Conservation (phyloP, 2,888 invertebrate species). For the Polymixis lichenea region DNA sequence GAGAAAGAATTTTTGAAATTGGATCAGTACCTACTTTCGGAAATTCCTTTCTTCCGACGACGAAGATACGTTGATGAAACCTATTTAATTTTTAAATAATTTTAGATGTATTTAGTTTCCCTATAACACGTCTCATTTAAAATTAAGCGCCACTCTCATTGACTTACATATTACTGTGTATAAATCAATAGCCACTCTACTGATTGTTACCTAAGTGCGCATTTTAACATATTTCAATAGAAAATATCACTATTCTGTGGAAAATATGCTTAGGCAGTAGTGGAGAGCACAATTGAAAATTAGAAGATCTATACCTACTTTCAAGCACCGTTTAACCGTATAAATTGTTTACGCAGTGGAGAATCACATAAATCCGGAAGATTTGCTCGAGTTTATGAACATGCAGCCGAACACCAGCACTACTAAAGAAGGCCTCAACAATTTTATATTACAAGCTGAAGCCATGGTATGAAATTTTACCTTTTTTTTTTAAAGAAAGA, state of each 20-base stretch:
- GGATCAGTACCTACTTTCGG: neutral
- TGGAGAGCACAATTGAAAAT: neutral
- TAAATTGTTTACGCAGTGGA: constrained; percentile 78
- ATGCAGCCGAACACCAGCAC: constrained; percentile 58
- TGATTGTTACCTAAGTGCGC: neutral
- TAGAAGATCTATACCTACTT: neutral
- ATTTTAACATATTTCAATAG: neutral
- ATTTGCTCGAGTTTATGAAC: constrained; percentile 79
- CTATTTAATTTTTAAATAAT: neutral
- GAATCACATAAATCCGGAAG: constrained; percentile 86
- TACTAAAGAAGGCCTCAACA: constrained; percentile 46
- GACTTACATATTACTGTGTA: no score
- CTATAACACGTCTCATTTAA: neutral
- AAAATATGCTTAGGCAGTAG: no score
- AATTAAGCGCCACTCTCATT: neutral
- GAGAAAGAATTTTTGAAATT: neutral
- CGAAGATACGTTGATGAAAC: neutral
- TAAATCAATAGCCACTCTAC: no score
- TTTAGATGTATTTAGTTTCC: neutral
- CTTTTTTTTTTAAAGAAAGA: neutral
- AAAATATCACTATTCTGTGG: neutral
- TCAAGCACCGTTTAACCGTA: neutral
- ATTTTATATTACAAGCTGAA: constrained; percentile 61
- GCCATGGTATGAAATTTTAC: constrained; percentile 60
- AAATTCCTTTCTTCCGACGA: neutral